Conservation (phyloP, 2,113 vertebrate species). For the Sinocyclocheilus anophthalmus region DNA sequence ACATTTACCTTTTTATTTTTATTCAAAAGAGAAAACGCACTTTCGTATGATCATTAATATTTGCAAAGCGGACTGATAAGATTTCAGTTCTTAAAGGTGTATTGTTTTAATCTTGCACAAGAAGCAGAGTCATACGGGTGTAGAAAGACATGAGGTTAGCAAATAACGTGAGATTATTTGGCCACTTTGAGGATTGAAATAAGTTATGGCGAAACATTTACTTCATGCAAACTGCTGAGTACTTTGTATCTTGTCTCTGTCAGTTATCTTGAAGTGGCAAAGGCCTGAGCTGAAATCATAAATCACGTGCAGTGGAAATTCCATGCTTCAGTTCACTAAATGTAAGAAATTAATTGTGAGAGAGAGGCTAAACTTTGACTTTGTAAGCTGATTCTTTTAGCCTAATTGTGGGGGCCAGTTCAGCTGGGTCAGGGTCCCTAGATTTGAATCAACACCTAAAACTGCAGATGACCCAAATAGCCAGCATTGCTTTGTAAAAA, state of each 20-base stretch:
- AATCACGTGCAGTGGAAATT: background rate
- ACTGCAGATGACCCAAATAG: conserved; percentile 65
- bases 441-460: conserved; percentile 58
- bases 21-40: background rate
- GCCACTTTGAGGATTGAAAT: background rate
- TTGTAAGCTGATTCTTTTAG: conserved; percentile 58
- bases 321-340: background rate
- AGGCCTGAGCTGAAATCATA: background rate
- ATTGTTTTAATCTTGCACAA: too few relatives aligned
- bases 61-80: background rate
- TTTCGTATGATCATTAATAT: background rate
- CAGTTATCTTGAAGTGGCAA: background rate
- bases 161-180: background rate
- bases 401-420: conserved; percentile 57
- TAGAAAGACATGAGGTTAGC: background rate
- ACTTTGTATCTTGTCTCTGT: background rate
- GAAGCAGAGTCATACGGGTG: background rate
- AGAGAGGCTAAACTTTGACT: conserved; percentile 24
- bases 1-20: background rate
- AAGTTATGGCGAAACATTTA: background rate
- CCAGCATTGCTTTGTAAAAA: conserved; percentile 57
- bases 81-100: background rate
- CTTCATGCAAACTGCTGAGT: background rate
- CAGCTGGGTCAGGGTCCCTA: conserved; percentile 57
- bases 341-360: background rate